Conservation (phyloP, 2,888 invertebrate species). For the Vannuccia rotundouncinata region DNA sequence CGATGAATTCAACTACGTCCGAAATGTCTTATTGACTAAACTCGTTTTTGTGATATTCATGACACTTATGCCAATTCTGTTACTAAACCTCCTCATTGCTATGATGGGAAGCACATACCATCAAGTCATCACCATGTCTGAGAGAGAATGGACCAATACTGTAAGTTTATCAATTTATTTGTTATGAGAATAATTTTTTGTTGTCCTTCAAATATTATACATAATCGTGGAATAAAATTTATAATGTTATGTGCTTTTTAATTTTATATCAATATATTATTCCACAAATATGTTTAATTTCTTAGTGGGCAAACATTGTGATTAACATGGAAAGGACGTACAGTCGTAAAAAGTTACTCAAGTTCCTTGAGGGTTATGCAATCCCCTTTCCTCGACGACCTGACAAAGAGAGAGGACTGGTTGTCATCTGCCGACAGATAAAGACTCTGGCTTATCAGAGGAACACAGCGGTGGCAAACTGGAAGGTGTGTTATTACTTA, state of each 20-base stretch:
- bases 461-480: constrained; percentile 87
- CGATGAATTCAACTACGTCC: constrained; percentile 77
- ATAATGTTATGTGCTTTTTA: not conserved
- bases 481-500: too few species aligned
- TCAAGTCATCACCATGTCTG: constrained; percentile 91
- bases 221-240: not conserved
- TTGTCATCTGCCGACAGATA: constrained; percentile 93
- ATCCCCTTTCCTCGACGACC: constrained; percentile 65
- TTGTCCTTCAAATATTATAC: not conserved
- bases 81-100: constrained; percentile 94
- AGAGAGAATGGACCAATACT: constrained; percentile 97
- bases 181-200: constrained; percentile 5
- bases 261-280: not conserved
- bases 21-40: constrained; percentile 84
- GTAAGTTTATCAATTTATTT: constrained; percentile 55
- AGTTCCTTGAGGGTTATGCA: constrained; percentile 86
- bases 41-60: constrained; percentile 93
- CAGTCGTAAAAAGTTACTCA: constrained; percentile 77
- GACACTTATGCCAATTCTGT: constrained; percentile 89
- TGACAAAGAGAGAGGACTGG: constrained; percentile 79
- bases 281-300: not conserved
- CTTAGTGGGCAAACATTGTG: constrained; percentile 94
- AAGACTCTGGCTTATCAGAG: constrained; percentile 91
- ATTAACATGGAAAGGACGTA: constrained; percentile 89
- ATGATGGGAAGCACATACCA: constrained; percentile 99